Evolutionary conservation across 2,888 invertebrate genomes (phyloP), one percentile per base, ranked within the genome.

Genomic region (Cotesia congregata): DNA sequence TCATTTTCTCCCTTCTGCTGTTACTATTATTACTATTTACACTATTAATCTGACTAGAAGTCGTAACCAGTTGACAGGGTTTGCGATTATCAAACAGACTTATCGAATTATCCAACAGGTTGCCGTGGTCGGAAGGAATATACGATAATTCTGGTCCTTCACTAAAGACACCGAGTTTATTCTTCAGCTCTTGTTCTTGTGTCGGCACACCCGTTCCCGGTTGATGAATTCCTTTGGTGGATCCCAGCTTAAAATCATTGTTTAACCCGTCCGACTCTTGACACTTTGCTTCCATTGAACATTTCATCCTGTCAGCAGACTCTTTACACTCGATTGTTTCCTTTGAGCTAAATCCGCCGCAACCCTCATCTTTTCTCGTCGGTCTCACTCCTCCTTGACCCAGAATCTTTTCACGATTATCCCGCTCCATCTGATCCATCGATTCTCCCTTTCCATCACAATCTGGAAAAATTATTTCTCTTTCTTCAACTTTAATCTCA

Each of bases 1-100:
- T 91, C 9, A 90, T 90, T 75, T 91, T 91, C 69, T 90, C 88
- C 83, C 82, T 91, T 38, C 75, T 71, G 2, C 65, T 71, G 68
- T 39, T 78, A n/a, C 30, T 65, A 30, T 65, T 38, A 65, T 12
- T 65, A 6, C 9, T 12, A 12, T 50, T 50, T 12, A 50, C 12
- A 50, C 9, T 50, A 0, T 50, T 50, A 65, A 50, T 50, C 50
- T 50, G 50, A 50, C 7, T 12, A 12, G 50, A 12, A 50, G 12
- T 1, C 7, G 41, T 61, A 68, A 67, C 15, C 40, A n/a, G 67
- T 67, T 76, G 60, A 41, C 72, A 60, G 64, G 74, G 38, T 70
- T 76, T 76, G 2, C 72, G 67, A 17, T 80, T 74, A 6, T 65
- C 79, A 15, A 82, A 80, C 0, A 61, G 75, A 40, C 60, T 65